Conservation (phyloP, 2,888 invertebrate species). For the Pammene aurita region DNA sequence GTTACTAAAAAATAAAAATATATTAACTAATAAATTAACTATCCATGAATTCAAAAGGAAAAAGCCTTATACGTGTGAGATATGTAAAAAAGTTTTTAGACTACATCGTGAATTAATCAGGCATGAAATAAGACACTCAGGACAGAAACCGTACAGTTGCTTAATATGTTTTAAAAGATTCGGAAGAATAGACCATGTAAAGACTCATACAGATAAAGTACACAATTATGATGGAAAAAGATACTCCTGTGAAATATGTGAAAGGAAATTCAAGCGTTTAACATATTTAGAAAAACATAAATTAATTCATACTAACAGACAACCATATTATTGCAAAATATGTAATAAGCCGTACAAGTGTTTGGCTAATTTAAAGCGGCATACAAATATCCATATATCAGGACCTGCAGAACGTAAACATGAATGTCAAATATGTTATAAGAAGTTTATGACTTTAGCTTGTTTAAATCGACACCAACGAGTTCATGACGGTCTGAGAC, state of each 20-base stretch:
- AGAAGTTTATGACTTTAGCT: not conserved
- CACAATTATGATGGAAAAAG: not conserved
- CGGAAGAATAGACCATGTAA: not conserved
- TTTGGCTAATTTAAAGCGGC: not conserved
- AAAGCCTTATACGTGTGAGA: not conserved
- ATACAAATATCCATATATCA: not conserved
- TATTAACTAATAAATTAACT: too few species aligned
- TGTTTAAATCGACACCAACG: not conserved
- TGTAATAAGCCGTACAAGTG: not conserved
- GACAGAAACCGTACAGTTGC: not conserved
- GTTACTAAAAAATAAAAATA: not conserved
- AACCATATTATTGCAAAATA: not conserved
- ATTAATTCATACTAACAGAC: not conserved
- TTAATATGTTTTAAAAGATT: not conserved
- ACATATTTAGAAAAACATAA: not conserved
- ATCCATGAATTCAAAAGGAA: not conserved
- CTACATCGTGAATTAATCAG: not conserved
- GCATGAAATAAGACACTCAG: not conserved
- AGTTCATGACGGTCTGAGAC: not conserved
- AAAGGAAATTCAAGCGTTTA: not conserved
- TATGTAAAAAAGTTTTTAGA: not conserved
- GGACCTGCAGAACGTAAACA: not conserved
- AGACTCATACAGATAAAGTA: not conserved
- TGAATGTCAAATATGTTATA: not conserved
- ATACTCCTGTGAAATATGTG: not conserved